Evolutionary conservation across 2,888 invertebrate species (phyloP), one percentile per base, ranked within the genome.

Genomic region (Diaprepes abbreviatus): DNA sequence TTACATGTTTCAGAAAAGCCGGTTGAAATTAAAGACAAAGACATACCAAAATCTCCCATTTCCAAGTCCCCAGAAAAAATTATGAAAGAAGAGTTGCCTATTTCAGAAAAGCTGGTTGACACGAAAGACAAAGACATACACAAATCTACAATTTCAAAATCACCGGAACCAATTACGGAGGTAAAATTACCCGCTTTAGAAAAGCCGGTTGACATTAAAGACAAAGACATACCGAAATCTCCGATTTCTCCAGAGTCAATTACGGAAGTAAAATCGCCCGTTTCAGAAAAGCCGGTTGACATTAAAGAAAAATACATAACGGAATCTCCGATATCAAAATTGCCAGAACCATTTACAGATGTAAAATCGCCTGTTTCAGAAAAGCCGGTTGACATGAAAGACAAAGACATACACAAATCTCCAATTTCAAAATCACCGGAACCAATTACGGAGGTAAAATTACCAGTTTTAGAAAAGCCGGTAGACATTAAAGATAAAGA

Each of bases 401-500:
- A 38, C 2, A 16, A 16, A 38, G 50, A 48, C 3, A 10, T 7
- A 33, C 52, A 16, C 10, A 40, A 36, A 16, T 40, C 40, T 55
- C 55, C 55, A n/a, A 1, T 40, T 10, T 10, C 52, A 40, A 40
- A 66, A 63, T 63, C 63, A 6, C 52, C 63, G 1, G 48, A 48
- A n/a, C n/a, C n/a, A n/a, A n/a, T n/a, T n/a, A n/a, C n/a, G n/a
- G n/a, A n/a, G n/a, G n/a, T n/a, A n/a, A n/a, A n/a, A n/a, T n/a
- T n/a, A n/a, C n/a, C n/a, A n/a, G n/a, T n/a, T n/a, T n/a, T n/a
- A n/a, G n/a, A n/a, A n/a, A n/a, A n/a, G n/a, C n/a, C n/a, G n/a
- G n/a, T n/a, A n/a, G n/a, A n/a, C n/a, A n/a, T n/a, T n/a, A n/a
- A n/a, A n/a, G n/a, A n/a, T n/a, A n/a, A 24, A 24, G 24, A 24